phyloP scores from a whole-genome alignment of 2,797 vertebrate genomes.

The Hylomyscus alleni region DNA sequence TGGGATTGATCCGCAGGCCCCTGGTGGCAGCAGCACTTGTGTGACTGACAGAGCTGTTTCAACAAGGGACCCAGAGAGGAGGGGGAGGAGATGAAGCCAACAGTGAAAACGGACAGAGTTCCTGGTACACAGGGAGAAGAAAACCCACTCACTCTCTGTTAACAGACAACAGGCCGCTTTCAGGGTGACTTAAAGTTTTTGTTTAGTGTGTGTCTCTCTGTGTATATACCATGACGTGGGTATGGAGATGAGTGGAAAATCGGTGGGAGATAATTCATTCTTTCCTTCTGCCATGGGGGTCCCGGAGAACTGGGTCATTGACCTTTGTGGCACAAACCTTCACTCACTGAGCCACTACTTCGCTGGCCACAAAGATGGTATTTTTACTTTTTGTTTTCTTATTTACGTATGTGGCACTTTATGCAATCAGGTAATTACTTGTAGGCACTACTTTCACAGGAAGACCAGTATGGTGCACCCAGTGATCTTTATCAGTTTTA shows the following conservation, averaged over 20 bases:
- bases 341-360: not conserved
- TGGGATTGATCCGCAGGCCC: slow-evolving; percentile 77
- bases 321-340: not conserved
- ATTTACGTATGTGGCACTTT: not conserved
- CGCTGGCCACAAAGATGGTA: not conserved
- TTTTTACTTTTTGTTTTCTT: not conserved
- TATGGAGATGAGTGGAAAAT: not conserved
- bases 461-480: not conserved
- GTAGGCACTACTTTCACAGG: not conserved
- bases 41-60: slow-evolving; percentile 68
- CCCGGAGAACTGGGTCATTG: not conserved
- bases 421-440: not conserved
- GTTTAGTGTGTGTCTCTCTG: not conserved
- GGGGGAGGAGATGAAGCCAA: not conserved
- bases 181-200: not conserved
- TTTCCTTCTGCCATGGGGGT: not conserved
- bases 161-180: not conserved
- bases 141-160: not conserved
- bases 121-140: slow-evolving; percentile 13
- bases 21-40: slow-evolving; percentile 45
- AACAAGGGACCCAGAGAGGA: slow-evolving; percentile 43
- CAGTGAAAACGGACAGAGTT: slow-evolving; percentile 56
- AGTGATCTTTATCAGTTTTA: not conserved
- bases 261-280: not conserved
- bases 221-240: not conserved